phyloP scores from a whole-genome alignment of 1,140 invertebrate genomes.

The Centruroides vittatus region DNA sequence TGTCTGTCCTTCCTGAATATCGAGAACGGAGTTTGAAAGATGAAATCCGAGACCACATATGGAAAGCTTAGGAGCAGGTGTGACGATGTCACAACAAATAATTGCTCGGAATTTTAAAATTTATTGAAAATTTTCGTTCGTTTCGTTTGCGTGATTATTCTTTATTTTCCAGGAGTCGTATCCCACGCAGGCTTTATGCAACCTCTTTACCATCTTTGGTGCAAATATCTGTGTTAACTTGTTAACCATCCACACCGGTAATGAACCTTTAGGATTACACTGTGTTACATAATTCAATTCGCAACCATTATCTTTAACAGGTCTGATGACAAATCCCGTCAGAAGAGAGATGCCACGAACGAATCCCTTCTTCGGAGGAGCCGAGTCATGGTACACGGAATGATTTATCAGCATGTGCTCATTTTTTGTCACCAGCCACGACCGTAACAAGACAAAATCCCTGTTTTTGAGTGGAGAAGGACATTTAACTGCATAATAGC shows the following conservation, averaged over 20 bases:
- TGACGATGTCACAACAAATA: no score
- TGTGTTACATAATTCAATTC: conserved; percentile 70
- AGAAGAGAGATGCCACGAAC: conserved; percentile 55
- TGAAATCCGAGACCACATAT: no score
- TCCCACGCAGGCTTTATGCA: conserved; percentile 61
- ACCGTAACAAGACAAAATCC: conserved; percentile 78
- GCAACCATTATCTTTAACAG: conserved; percentile 40
- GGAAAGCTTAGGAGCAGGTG: no score
- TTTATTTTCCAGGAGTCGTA: conserved; percentile 65
- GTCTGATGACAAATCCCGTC: conserved; percentile 46
- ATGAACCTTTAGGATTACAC: conserved; percentile 67
- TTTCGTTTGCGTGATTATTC: no score
- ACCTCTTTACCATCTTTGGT: conserved; percentile 60
- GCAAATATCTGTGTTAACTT: conserved; percentile 73
- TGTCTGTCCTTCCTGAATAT: no score
- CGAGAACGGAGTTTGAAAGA: no score
- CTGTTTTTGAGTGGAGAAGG: conserved; percentile 73
- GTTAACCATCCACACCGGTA: conserved; percentile 79
- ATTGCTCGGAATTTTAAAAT: no score
- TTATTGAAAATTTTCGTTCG: no score
- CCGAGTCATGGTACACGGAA: conserved; percentile 61
- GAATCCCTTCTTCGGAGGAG: conserved; percentile 59
- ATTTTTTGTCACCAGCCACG: conserved; percentile 67
- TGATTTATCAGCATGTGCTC: conserved; percentile 81
- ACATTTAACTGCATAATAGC: conserved; percentile 85